Conservation (phyloP, 2,888 invertebrate species). For the Corythucha ciliata region DNA sequence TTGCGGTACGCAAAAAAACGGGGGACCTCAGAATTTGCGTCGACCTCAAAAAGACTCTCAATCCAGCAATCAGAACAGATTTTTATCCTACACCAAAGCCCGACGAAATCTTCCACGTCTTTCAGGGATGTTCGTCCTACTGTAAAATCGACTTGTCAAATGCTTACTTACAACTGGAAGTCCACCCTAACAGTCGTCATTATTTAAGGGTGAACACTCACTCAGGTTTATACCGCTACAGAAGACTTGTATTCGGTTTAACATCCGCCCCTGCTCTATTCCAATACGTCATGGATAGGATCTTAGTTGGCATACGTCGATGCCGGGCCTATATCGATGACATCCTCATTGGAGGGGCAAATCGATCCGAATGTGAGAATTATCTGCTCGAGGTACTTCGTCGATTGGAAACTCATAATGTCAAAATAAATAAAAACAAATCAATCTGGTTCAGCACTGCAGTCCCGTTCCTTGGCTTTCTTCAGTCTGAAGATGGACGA, state of each 20-base stretch:
- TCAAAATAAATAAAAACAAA: slow-evolving; percentile 34
- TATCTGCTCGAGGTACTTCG: slow-evolving; percentile 27
- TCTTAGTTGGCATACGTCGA: slow-evolving; percentile 20
- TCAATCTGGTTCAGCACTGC: slow-evolving; percentile 32
- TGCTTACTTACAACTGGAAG: slow-evolving; percentile 36
- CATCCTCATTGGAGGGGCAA: slow-evolving; percentile 29
- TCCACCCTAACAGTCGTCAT: slow-evolving; percentile 33
- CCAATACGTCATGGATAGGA: slow-evolving; percentile 28
- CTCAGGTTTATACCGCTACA: slow-evolving; percentile 28
- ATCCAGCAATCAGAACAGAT: slow-evolving; percentile 34
- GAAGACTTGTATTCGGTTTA: slow-evolving; percentile 31
- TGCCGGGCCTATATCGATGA: slow-evolving; percentile 34
- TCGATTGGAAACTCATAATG: slow-evolving; percentile 31
- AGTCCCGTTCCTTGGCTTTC: slow-evolving; percentile 35
- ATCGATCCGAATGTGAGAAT: too few species aligned
- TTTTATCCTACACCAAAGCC: slow-evolving; percentile 37
- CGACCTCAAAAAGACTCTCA: slow-evolving; percentile 38
- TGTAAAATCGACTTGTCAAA: slow-evolving; percentile 36
- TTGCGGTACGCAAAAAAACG: slow-evolving; percentile 37
- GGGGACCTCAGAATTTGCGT: slow-evolving; percentile 37
- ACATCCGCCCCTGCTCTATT: slow-evolving; percentile 32
- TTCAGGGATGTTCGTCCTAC: slow-evolving; percentile 33
- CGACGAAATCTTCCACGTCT: slow-evolving; percentile 37
- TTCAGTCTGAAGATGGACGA: neutral
- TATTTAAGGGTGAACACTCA: slow-evolving; percentile 37